Base-by-base conservation (phyloP, 2,797 vertebrate genomes). In the Micromesistius poutassou region DNA sequence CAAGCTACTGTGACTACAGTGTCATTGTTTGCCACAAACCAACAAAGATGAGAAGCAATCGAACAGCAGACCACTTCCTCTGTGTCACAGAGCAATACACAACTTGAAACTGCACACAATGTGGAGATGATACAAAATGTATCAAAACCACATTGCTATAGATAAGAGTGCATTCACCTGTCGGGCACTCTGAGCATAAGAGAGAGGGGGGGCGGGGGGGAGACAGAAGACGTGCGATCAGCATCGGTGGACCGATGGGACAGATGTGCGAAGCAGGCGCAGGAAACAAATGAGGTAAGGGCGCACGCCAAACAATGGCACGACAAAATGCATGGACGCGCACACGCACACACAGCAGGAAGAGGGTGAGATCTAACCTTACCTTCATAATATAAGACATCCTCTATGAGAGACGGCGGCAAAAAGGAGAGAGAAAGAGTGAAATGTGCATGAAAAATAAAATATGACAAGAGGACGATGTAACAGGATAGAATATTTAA, bases 311-410 rank as follows among this genome's bases (percentile, higher is more conserved):
- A 31, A 71, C 70, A 33, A 30, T 33, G 70, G 70, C 70, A 22
- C 7, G 13, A 71, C 70, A 71, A 71, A 33, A 77, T 75, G 72
- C 35, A 71, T 72, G 76, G 35, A 78, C 33, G 14, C 25, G 30
- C 66, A 30, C 28, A 74, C 77, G 75, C 74, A 87, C 79, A 78
- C 80, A 77, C 74, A 78, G 82, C 76, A 90, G 31, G 83, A 31
- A 88, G 80, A 88, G 62, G 81, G 73, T 76, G 76, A 81, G 76
- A 87, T 94, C 96, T 96, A 96, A 94, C 94, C 98, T 99, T 98
- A 99, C 97, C 98, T 99, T 99, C 93, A 98, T 96, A 94, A 98
- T 98, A 98, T 98, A 99, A 97, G 98, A 98, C 96, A 99, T 98
- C 97, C 98, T 98, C 98, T 99, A 97, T 90, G 96, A 91, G 93